Conservation (phyloP, 1,140 invertebrate species). For the Brachionus koreanus region DNA sequence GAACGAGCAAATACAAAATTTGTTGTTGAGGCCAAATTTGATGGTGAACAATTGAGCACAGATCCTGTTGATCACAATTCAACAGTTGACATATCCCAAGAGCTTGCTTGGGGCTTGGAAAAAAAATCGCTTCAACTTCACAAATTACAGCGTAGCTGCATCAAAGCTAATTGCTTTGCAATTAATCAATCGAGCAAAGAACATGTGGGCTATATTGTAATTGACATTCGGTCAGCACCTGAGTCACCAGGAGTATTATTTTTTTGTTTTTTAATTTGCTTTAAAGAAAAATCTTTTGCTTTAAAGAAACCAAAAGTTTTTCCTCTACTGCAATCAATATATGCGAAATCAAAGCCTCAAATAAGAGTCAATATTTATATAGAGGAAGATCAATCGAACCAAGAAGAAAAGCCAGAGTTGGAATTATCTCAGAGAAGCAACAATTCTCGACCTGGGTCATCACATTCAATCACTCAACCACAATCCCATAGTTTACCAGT, state of each 20-base stretch:
- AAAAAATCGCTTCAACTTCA: constrained; percentile 60
- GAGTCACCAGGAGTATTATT: constrained; percentile 50
- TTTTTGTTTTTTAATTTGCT: constrained; percentile 3
- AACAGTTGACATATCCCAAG: constrained; percentile 59
- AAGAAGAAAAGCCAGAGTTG: constrained; percentile 46
- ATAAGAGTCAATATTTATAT: constrained; percentile 57
- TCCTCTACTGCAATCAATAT: constrained; percentile 60
- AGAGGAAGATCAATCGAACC: constrained; percentile 52
- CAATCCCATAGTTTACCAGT: constrained; percentile 51
- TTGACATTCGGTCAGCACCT: constrained; percentile 59
- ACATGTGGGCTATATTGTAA: constrained; percentile 59
- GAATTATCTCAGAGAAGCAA: not conserved
- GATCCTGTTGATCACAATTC: constrained; percentile 59
- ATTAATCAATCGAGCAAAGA: constrained; percentile 51
- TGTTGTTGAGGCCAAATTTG: constrained; percentile 59
- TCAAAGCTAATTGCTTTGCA: constrained; percentile 60
- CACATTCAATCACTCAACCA: not conserved
- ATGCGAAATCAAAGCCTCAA: constrained; percentile 58
- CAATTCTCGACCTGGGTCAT: not conserved
- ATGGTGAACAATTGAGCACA: constrained; percentile 59
- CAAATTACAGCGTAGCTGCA: constrained; percentile 52
- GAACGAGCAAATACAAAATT: constrained; percentile 46
- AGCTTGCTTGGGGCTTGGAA: constrained; percentile 61
- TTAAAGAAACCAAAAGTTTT: constrained; percentile 57
- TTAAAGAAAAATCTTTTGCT: not conserved